Evolutionary conservation across 2,113 vertebrate genomes (phyloP), one percentile per base, ranked within the genome.

Genomic region (Rhinichthys klamathensis): DNA sequence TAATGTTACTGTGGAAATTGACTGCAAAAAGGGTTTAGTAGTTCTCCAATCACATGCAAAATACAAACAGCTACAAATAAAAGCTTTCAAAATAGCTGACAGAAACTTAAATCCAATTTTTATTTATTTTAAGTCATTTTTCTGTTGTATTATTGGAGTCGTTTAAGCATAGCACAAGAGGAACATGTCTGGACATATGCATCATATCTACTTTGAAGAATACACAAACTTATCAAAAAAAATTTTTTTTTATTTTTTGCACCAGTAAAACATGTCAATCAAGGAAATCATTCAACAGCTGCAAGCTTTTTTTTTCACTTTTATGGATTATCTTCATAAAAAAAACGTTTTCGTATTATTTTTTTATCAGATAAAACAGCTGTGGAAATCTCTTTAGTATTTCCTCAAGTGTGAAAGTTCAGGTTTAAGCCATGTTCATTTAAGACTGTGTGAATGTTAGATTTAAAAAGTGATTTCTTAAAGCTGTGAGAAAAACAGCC

Each of bases 401-500:
- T 75, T 30, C n/a, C n/a, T 75, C 46, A 54, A 30, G 1, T 73
- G 11, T 25, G 10, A n/a, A 72, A 44, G 11, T 25, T 6, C 44
- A 49, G 16, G 32, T 18, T 70, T 38, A 70, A 70, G 16, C 7
- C 67, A 11, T 60, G 58, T 30, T 32, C n/a, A 51, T 75, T 27
- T 41, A n/a, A n/a, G 10, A n/a, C 69, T 25, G 2, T 46, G n/a
- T 30, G 41, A 27, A 30, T 10, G 41, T 4, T 11, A 30, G 13
- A 54, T 25, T 76, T 2, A 51, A 35, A 65, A 23, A 15, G 58
- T 63, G 58, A 65, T 44, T 80, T 80, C 16, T 46, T 65, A 10
- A 16, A 67, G 61, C 61, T 81, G 79, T 67, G 61, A 67, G 25
- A 81, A 80, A 65, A 61, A 63, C 54, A 80, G 38, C 58, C 38